Evolutionary conservation across 2,113 vertebrate genomes (phyloP).

Genomic region (Colistium nudipinnis): DNA sequence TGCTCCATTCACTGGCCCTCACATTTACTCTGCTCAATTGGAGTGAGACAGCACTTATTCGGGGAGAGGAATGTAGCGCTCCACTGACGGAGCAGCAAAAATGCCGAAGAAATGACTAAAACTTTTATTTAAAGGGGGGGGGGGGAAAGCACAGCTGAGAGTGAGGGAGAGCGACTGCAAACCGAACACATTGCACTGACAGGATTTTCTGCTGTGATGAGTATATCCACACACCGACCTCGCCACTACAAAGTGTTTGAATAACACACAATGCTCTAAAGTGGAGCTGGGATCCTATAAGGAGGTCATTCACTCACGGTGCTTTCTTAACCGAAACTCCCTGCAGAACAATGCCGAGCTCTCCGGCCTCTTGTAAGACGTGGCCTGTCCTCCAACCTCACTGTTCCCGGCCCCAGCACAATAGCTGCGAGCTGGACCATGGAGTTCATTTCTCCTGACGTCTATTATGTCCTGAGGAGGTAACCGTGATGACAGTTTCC

Average conservation of each 20-base stretch:
- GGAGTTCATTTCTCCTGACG: conserved; percentile 56
- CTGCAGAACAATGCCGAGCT: conserved; percentile 59
- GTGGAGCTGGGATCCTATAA: conserved; percentile 62
- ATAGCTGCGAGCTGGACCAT: conserved; percentile 47
- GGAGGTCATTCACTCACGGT: conserved; percentile 64
- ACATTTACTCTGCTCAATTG: conserved; percentile 82
- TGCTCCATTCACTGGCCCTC: conserved; percentile 79
- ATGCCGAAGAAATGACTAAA: conserved; percentile 76
- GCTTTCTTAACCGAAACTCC: conserved; percentile 62
- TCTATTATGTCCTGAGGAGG: conserved; percentile 52
- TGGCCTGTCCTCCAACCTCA: conserved; percentile 47
- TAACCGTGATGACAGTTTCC: conserved; percentile 71
- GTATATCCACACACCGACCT: conserved; percentile 70
- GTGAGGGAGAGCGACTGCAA: conserved; percentile 38
- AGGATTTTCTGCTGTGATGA: conserved; percentile 61
- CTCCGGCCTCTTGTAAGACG: conserved; percentile 57
- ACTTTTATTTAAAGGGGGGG: conserved; percentile 54
- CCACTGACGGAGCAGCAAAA: conserved; percentile 78
- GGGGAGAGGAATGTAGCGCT: conserved; percentile 78
- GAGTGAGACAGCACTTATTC: conserved; percentile 82
- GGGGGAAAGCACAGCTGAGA: conserved; percentile 70
- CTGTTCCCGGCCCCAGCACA: conserved; percentile 41
- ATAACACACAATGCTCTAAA: conserved; percentile 55
- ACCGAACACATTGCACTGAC: conserved; percentile 38
- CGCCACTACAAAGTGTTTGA: conserved; percentile 62